These are phyloP conservation scores for Xiphophorus maculatus DNA, from an alignment of 2,113 vertebrate species.

Conservation along the genomic window DNA sequence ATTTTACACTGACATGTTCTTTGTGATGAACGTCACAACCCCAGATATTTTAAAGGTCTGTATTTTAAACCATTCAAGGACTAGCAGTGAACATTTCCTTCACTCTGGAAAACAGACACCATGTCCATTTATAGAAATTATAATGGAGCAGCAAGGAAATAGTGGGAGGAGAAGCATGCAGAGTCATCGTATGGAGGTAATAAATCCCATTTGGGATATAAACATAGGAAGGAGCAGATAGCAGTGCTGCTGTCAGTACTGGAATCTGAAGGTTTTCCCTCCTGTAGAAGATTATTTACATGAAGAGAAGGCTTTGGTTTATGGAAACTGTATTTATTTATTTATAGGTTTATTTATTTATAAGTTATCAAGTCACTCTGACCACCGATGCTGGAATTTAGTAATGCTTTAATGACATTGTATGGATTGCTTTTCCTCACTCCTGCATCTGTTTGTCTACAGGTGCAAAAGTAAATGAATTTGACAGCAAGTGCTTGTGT, in stretches of 20 bases:
- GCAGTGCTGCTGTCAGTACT: background rate
- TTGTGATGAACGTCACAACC: background rate
- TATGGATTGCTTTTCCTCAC: no score
- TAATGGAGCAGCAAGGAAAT: conserved; percentile 23
- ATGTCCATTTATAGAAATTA: conserved; percentile 71
- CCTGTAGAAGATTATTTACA: no score
- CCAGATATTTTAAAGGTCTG: background rate
- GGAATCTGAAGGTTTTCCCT: background rate
- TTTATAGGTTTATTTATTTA: background rate
- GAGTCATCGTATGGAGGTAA: background rate
- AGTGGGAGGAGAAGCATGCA: conserved; percentile 4
- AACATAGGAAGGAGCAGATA: background rate
- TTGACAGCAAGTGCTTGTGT: conserved; percentile 10
- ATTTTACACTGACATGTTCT: background rate
- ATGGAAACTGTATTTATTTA: background rate
- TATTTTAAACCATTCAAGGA: conserved; percentile 2
- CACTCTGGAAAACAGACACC: conserved; percentile 42
- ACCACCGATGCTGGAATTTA: background rate
- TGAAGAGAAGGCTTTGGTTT: background rate
- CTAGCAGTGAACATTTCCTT: conserved; percentile 6
- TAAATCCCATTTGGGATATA: background rate
- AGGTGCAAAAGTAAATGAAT: conserved; percentile 15
- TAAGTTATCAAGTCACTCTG: background rate
- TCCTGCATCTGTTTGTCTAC: background rate
- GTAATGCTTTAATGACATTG: background rate